These are phyloP conservation scores for Pachyseris speciosa DNA, from an alignment of 64 coral and sea anemone genomes.

Conservation along the genomic window DNA sequence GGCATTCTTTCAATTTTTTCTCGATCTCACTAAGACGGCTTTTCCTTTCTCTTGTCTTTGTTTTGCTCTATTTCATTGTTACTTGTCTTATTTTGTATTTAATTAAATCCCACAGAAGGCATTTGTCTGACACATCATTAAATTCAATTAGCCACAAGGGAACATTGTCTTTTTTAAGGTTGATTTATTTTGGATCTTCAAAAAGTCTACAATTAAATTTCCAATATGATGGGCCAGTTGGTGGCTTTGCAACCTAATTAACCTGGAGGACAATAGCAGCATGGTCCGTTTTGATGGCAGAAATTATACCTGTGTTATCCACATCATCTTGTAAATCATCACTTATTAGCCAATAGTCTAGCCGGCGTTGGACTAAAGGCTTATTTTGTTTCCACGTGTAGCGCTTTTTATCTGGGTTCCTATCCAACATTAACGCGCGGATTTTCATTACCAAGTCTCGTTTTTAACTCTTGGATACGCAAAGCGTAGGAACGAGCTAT, in stretches of 20 bases:
- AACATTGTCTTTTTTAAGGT: constrained; percentile 40
- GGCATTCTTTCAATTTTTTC: background rate
- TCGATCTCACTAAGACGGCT: background rate
- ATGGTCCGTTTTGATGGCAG: constrained; percentile 44
- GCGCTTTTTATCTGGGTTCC: constrained; percentile 27
- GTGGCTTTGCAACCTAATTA: constrained; percentile 5
- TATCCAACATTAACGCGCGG: constrained; percentile 38
- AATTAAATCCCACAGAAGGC: constrained; percentile 35
- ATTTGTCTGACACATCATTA: background rate
- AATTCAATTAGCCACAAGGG: background rate
- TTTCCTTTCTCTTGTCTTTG: constrained; percentile 42
- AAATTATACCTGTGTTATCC: constrained; percentile 21
- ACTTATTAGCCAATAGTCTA: constrained; percentile 34
- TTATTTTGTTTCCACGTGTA: constrained; percentile 53
- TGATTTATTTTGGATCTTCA: constrained; percentile 20
- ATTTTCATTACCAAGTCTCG: constrained; percentile 13
- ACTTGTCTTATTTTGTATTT: constrained; percentile 50
- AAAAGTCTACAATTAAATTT: constrained; percentile 49
- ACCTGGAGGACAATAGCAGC: background rate
- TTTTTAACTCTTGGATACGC: too few relatives aligned
- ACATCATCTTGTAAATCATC: constrained; percentile 26
- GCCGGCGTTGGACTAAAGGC: constrained; percentile 32
- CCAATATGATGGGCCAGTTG: constrained; percentile 22
- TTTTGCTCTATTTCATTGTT: constrained; percentile 36
- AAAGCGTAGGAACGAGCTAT: too few relatives aligned